A percentile compares a stretch with the other conserved stretches of the same genome.
Evolutionary conservation across 2,888 invertebrate species (phyloP).

Genomic region (Thymelicus lineola): DNA sequence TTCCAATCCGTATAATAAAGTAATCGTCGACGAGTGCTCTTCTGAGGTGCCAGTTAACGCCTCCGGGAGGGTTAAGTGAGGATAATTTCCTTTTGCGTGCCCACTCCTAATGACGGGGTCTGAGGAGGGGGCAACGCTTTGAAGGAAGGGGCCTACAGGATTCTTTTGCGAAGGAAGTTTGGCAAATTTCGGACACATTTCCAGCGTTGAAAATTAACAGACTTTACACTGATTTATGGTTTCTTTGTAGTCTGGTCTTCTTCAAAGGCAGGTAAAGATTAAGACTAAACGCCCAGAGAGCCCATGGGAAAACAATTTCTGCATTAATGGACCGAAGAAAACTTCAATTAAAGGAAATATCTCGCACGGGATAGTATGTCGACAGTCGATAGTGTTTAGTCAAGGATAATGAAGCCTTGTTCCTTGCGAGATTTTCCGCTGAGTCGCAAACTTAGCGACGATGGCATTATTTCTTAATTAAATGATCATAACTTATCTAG

Average conservation of each 20-base stretch:
- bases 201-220: slow-evolving; percentile 9
- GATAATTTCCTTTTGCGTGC: slow-evolving; percentile 84
- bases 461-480: slow-evolving; percentile 5
- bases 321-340: slow-evolving; percentile 61
- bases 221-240: slow-evolving; percentile 11
- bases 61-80: slow-evolving; percentile 83
- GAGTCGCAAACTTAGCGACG: not conserved
- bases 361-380: slow-evolving; percentile 65
- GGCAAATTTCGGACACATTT: slow-evolving; percentile 45
- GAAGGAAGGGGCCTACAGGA: slow-evolving; percentile 48
- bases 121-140: slow-evolving; percentile 47
- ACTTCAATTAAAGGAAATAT: slow-evolving; percentile 80
- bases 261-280: not conserved
- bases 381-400: slow-evolving; percentile 68
- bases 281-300: slow-evolving; percentile 4
- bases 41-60: slow-evolving; percentile 84
- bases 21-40: slow-evolving; percentile 76
- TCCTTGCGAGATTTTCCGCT: slow-evolving; percentile 15
- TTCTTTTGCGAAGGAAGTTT: slow-evolving; percentile 49
- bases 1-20: slow-evolving; percentile 81
- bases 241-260: not conserved
- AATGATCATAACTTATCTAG: not conserved
- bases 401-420: slow-evolving; percentile 55
- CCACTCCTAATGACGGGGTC: slow-evolving; percentile 75
- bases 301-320: slow-evolving; percentile 50